These are phyloP conservation scores for Pantherophis alleghaniensis DNA, from an alignment of 2,797 vertebrate species.

Conservation along the genomic window DNA sequence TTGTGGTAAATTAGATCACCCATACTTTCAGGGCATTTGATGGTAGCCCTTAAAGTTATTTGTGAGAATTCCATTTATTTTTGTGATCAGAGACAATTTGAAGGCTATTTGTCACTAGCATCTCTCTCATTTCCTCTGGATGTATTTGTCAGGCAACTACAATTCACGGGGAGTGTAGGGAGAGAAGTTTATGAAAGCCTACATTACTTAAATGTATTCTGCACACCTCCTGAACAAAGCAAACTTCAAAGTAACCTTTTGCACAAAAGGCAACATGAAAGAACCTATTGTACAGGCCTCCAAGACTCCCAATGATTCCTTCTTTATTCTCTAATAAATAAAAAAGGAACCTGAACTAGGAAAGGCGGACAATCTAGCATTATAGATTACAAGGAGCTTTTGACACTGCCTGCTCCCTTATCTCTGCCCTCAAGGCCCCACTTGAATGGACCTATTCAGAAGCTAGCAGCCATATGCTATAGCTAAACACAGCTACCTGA, in stretches of 20 bases:
- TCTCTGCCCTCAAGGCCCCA: constrained; percentile 21
- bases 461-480: neutral
- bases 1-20: neutral
- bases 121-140: neutral
- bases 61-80: neutral
- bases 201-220: constrained; percentile 31
- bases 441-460: constrained; percentile 43
- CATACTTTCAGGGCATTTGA: neutral
- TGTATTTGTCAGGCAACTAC: neutral
- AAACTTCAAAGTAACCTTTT: constrained; percentile 35
- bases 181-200: constrained; percentile 27
- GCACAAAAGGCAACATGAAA: constrained; percentile 43
- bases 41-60: neutral
- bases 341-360: neutral
- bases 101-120: neutral
- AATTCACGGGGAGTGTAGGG: neutral
- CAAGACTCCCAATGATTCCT: constrained; percentile 5
- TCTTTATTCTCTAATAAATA: constrained; percentile 40
- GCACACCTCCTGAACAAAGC: constrained; percentile 27
- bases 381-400: constrained; percentile 34
- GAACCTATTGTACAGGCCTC: constrained; percentile 16
- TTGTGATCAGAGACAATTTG: neutral
- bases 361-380: constrained; percentile 23
- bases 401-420: neutral
- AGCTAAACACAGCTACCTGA: constrained; percentile 25